Evolutionary conservation across 2,888 invertebrate species (phyloP), one percentile per base, ranked within the genome.

Genomic region (Pterostichus niger): DNA sequence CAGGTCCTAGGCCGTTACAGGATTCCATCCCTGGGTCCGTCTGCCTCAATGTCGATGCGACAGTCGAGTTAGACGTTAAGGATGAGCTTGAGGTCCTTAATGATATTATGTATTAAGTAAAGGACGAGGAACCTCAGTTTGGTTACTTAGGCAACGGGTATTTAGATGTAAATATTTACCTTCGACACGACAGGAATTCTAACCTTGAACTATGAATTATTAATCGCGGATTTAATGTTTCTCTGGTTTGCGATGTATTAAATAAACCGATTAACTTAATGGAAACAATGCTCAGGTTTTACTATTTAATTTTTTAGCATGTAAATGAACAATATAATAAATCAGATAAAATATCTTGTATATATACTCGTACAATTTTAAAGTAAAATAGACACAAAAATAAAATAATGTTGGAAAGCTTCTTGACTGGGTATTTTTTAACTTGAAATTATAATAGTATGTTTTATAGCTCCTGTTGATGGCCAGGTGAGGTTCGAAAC

Each of bases 161-260:
- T 59, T 59, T 59, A 15, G n/a, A 59, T 59, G 59, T 59, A 59
- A 59, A 59, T 59, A 59, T 59, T 59, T 59, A 59, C 59, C 13
- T 59, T 59, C 1, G 17, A 17, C 31, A 6, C 59, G 59, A 17
- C 31, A 2, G 17, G 24, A 11, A 17, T 17, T 59, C 15, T 3
- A 54, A 13, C 54, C 54, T 31, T 59, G 31, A 59, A 59, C 10
- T 31, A 59, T 13, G 17, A 11, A 15, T 15, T 17, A 59, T 59
- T 17, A 24, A 17, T 15, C 2, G 10, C 0, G 31, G 31, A 13
- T 5, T 15, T 59, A 15, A 59, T 59, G 2, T 49, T 46, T n/a
- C 49, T 49, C 5, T n/a, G 1, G 49, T 49, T 49, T 49, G 11
- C n/a, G 40, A 5, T 5, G 40, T 1, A 9, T 40, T 7, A 7